Evolutionary conservation across 2,888 invertebrate genomes (phyloP), one percentile per base, ranked within the genome.

Genomic region (Lordiphosa andalusiaca): DNA sequence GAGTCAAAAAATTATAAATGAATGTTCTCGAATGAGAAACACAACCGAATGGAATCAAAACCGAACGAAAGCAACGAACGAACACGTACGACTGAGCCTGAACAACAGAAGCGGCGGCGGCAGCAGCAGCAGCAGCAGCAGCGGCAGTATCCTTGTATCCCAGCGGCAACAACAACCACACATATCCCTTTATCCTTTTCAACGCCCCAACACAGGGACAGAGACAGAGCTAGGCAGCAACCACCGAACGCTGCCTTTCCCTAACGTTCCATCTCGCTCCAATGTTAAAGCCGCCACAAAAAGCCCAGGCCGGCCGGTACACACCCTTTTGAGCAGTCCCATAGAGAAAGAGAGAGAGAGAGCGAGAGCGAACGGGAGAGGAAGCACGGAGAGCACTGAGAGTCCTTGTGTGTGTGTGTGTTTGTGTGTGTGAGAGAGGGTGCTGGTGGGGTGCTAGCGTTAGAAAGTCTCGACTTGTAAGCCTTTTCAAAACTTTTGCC

Each of bases 1-100:
- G 87, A 87, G 85, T 87, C 82, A 87, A 86, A 87, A 87, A 86
- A 87, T 88, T 85, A 87, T 83, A 86, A 87, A 88, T 88, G 87
- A 87, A 87, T 87, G 85, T 87, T 88, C 87, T 87, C 87, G 87
- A 88, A 85, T 47, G 80, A 81, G 80, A 81, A 81, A 78, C 77
- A 78, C 77, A 78, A 81, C 80, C 80, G 80, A 81, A 81, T 81
- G 84, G 80, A 87, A 87, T 85, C 87, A 84, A 82, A 84, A 87
- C 88, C 87, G 88, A 86, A 87, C 87, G 87, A 87, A 87, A 87
- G 88, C 87, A 88, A 87, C 87, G 88, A 87, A 88, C 87, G 88
- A 88, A 88, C 87, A 84, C 87, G 87, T 83, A 86, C 88, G 86
- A 86, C 81, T 86, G 76, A 83, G 66, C 38, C 65, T 67, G 69